Evolutionary conservation across 2,888 invertebrate genomes (phyloP).

Genomic region (Sicus ferrugineus): DNA sequence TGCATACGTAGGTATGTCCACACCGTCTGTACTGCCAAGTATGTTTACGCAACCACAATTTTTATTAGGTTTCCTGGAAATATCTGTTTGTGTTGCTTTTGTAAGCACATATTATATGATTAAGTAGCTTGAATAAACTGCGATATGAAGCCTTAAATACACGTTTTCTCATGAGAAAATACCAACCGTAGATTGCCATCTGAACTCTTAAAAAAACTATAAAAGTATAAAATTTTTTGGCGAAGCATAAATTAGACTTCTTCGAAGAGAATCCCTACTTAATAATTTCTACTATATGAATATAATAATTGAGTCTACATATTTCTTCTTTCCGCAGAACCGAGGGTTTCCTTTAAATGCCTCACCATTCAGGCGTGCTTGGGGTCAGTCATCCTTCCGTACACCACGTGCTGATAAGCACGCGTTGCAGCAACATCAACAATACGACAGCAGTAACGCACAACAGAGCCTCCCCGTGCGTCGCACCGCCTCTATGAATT

Average conservation of each 20-base stretch:
- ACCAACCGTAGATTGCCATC: no score
- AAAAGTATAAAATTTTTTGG: no score
- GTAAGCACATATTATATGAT: not conserved
- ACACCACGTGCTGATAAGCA: conserved; percentile 70
- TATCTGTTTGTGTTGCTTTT: conserved; percentile 1
- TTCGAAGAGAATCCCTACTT: not conserved
- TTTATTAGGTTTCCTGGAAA: conserved; percentile 6
- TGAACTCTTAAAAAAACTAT: no score
- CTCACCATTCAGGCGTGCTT: conserved; percentile 65
- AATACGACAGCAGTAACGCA: conserved; percentile 3
- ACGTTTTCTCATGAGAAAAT: not conserved
- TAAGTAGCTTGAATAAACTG: not conserved
- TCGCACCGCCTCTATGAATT: conserved; percentile 66
- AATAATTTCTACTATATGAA: not conserved
- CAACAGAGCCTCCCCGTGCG: conserved; percentile 51
- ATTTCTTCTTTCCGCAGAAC: conserved; percentile 61
- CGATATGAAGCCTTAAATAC: not conserved
- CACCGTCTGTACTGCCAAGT: no score
- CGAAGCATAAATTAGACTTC: no score
- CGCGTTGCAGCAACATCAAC: conserved; percentile 57
- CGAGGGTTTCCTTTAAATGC: conserved; percentile 61
- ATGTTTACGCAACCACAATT: conserved; percentile 4
- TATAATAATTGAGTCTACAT: not conserved
- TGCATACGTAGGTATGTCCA: not conserved
- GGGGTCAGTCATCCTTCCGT: conserved; percentile 72